Evolutionary conservation across 2,113 vertebrate genomes (phyloP).

Genomic region (Hypomesus transpacificus): DNA sequence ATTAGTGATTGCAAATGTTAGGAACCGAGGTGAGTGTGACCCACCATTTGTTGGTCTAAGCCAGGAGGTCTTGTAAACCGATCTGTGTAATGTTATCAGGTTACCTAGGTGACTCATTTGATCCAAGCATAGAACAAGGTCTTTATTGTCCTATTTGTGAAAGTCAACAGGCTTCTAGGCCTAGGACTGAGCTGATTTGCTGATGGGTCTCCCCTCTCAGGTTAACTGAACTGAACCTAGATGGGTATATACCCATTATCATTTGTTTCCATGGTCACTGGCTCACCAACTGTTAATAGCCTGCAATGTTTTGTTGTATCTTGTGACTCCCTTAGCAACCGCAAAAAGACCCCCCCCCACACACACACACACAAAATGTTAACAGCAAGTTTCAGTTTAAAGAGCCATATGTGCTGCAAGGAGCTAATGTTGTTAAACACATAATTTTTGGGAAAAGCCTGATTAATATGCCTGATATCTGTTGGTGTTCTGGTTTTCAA

Average conservation of each 20-base stretch:
- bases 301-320: not conserved
- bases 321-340: not conserved
- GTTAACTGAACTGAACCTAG: no score
- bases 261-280: conserved; percentile 31
- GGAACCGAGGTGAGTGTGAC: no score
- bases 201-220: not conserved
- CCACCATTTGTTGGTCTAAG: no score
- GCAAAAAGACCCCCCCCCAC: not conserved
- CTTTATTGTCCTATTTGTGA: not conserved
- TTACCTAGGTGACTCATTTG: conserved; percentile 42
- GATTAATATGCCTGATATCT: no score
- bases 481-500: no score
- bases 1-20: no score
- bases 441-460: no score
- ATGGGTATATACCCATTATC: conserved; percentile 6
- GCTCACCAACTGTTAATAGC: conserved; percentile 14
- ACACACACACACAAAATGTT: conserved; percentile 5
- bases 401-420: no score
- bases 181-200: not conserved
- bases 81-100: conserved; percentile 30
- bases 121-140: conserved; percentile 5
- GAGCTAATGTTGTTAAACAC: no score
- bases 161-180: conserved; percentile 10
- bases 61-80: no score
- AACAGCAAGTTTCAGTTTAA: no score